Evolutionary conservation across 2,888 invertebrate species (phyloP).

Genomic region (Cynaeus angustus): DNA sequence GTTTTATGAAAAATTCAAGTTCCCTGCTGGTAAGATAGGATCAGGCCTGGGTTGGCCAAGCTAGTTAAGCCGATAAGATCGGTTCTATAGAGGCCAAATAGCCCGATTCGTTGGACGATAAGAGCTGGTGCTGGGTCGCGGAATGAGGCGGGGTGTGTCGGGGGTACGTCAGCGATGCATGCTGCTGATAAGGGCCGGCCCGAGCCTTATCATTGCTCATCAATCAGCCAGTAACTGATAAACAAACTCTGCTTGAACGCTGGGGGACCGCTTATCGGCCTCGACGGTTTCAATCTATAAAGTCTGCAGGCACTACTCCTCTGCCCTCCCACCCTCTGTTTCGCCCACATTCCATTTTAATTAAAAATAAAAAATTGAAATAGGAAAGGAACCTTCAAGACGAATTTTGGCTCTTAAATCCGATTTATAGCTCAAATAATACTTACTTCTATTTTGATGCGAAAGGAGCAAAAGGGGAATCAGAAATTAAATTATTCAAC

Average conservation of each 20-base stretch:
- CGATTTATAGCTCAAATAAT: no score
- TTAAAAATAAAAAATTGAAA: constrained; percentile 48
- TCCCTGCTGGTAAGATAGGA: constrained; percentile 70
- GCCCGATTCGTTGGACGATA: constrained; percentile 70
- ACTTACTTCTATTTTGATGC: no score
- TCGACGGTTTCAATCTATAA: constrained; percentile 74
- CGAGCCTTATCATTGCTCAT: constrained; percentile 71
- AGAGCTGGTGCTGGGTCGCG: constrained; percentile 60
- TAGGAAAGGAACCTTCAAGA: background rate
- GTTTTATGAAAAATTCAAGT: constrained; percentile 65
- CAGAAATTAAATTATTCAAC: no score
- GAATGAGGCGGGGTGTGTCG: constrained; percentile 61
- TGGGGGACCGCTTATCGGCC: constrained; percentile 73
- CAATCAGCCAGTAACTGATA: constrained; percentile 71
- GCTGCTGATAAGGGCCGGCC: constrained; percentile 71
- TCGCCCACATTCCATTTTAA: constrained; percentile 51
- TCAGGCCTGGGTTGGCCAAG: constrained; percentile 73
- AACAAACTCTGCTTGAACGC: constrained; percentile 71
- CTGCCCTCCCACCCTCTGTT: constrained; percentile 55
- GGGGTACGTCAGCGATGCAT: constrained; percentile 66
- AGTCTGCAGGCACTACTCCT: constrained; percentile 64
- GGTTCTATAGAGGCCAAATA: constrained; percentile 71
- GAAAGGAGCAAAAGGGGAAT: no score
- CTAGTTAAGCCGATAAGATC: constrained; percentile 76
- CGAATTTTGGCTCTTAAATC: background rate